Conservation (phyloP, 2,888 invertebrate species). For the Lithophane semibrunnea region DNA sequence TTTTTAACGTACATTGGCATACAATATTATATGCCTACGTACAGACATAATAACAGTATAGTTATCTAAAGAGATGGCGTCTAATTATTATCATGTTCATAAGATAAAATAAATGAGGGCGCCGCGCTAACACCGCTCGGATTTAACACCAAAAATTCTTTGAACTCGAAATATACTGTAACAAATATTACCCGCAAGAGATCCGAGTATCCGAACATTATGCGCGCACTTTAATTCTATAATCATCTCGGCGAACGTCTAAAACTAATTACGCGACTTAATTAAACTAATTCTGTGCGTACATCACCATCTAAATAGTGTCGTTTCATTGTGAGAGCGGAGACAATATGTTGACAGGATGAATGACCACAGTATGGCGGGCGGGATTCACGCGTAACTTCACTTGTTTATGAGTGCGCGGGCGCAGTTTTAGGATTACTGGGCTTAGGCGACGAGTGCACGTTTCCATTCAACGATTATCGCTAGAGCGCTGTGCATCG, state of each 20-base stretch:
- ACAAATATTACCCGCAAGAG: slow-evolving; percentile 74
- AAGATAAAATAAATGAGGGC: slow-evolving; percentile 71
- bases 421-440: slow-evolving; percentile 87
- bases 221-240: slow-evolving; percentile 74
- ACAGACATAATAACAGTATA: slow-evolving; percentile 39
- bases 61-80: slow-evolving; percentile 61
- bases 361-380: slow-evolving; percentile 87
- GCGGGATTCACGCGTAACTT: slow-evolving; percentile 87
- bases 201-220: slow-evolving; percentile 72
- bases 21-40: slow-evolving; percentile 65
- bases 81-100: slow-evolving; percentile 72
- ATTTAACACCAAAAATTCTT: slow-evolving; percentile 77
- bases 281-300: slow-evolving; percentile 86
- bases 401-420: slow-evolving; percentile 86
- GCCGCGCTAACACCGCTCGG: slow-evolving; percentile 62
- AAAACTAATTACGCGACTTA: slow-evolving; percentile 87
- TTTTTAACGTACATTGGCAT: slow-evolving; percentile 71
- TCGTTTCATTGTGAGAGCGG: slow-evolving; percentile 85
- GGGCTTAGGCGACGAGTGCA: slow-evolving; percentile 87
- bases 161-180: slow-evolving; percentile 76
- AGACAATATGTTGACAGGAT: slow-evolving; percentile 90
- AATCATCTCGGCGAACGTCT: slow-evolving; percentile 75
- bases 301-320: slow-evolving; percentile 87
- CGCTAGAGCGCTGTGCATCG: slow-evolving; percentile 83
- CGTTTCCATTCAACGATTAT: slow-evolving; percentile 87